Evolutionary conservation across 1,140 invertebrate genomes (phyloP).

Genomic region (Apis laboriosa): DNA sequence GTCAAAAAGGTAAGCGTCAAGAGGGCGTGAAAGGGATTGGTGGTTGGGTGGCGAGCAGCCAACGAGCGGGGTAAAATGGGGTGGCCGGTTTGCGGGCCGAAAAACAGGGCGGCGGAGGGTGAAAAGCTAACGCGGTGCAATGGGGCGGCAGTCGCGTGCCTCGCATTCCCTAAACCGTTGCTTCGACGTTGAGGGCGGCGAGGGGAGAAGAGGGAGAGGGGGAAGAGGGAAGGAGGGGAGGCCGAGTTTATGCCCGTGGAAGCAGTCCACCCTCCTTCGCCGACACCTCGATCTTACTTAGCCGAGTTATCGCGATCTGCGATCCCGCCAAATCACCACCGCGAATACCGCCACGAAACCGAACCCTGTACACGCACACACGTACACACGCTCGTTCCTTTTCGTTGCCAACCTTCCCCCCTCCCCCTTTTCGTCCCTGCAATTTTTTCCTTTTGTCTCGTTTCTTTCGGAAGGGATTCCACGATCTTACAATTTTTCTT

Average conservation of each 20-base stretch:
- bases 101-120: conserved; percentile 24
- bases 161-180: conserved; percentile 64
- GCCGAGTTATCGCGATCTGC: conserved; percentile 45
- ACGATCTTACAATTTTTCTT: neutral
- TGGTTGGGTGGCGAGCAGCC: conserved; percentile 66
- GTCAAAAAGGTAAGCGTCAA: conserved; percentile 43
- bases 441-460: neutral
- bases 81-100: neutral
- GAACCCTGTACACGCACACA: neutral
- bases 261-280: conserved; percentile 42
- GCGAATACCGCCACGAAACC: conserved; percentile 47
- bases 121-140: conserved; percentile 69
- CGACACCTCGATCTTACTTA: conserved; percentile 57
- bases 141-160: conserved; percentile 73
- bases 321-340: conserved; percentile 55
- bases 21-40: conserved; percentile 50
- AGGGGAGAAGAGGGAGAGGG: neutral
- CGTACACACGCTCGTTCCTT: neutral
- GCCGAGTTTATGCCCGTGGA: conserved; percentile 40
- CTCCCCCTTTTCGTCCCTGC: neutral
- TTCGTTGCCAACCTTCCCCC: neutral
- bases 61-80: conserved; percentile 27
- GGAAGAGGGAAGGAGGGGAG: too few species aligned
- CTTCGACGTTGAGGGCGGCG: conserved; percentile 1
- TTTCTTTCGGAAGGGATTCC: neutral